Evolutionary conservation across 2,797 vertebrate species (phyloP).

Genomic region (Prunella strophiata): DNA sequence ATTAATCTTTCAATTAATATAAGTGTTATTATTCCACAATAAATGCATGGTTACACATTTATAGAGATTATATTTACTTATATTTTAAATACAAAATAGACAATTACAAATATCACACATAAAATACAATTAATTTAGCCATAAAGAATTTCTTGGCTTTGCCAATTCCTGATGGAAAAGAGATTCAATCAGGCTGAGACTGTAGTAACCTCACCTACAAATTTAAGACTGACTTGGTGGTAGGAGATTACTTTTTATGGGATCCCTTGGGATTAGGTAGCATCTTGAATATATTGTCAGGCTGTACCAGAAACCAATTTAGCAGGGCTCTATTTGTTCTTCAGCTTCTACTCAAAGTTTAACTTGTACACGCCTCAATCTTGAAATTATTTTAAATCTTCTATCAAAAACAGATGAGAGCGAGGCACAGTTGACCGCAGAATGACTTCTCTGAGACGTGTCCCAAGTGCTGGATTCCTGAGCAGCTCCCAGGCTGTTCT

Average conservation of each 20-base stretch:
- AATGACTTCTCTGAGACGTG: background rate
- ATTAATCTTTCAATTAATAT: background rate
- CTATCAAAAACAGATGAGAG: background rate
- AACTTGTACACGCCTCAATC: background rate
- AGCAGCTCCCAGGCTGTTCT: background rate
- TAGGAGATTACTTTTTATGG: background rate
- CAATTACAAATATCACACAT: background rate
- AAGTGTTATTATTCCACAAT: background rate
- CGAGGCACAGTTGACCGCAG: background rate
- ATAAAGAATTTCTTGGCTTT: background rate
- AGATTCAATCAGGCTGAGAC: background rate
- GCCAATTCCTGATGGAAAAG: background rate
- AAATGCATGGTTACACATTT: background rate
- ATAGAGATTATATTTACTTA: background rate
- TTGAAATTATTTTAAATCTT: slow-evolving; percentile 5
- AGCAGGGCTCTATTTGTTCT: background rate
- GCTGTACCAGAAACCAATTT: background rate
- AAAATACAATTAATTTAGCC: background rate
- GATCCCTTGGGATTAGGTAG: background rate
- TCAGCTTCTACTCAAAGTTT: background rate
- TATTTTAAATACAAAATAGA: background rate
- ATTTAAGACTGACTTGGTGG: background rate
- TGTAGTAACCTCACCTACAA: background rate
- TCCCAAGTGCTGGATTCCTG: background rate
- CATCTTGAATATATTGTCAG: background rate